Conservation (phyloP, 2,888 invertebrate species). For the Ernsta delagoae region DNA sequence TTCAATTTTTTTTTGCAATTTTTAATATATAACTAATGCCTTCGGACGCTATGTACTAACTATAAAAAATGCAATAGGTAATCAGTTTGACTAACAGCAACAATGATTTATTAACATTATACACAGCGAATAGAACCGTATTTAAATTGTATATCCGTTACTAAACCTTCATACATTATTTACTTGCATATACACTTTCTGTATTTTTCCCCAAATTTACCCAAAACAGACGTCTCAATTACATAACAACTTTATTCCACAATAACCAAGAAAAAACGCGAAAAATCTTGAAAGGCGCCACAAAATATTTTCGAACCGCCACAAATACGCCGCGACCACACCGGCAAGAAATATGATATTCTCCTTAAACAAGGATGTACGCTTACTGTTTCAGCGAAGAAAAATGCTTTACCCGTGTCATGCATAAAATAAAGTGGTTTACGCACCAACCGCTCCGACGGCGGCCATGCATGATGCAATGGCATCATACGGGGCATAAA, state of each 20-base stretch:
- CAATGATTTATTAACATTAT: no score
- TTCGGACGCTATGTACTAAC: no score
- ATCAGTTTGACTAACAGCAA: no score
- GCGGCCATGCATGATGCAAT: constrained; percentile 33
- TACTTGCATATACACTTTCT: not conserved
- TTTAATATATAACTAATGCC: no score
- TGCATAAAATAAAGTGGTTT: constrained; percentile 44
- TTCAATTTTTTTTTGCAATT: no score
- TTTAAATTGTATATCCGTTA: no score
- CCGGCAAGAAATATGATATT: constrained; percentile 63
- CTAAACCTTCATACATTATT: no score
- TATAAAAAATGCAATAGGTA: no score
- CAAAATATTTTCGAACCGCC: constrained; percentile 25
- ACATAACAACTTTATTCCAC: not conserved
- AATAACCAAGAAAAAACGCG: not conserved
- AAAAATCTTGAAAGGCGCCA: constrained; percentile 33
- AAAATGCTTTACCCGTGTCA: constrained; percentile 73
- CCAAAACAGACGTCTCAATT: not conserved
- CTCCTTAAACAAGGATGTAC: constrained; percentile 74
- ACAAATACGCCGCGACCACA: constrained; percentile 37
- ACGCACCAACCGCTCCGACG: constrained; percentile 41
- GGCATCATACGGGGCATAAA: not conserved
- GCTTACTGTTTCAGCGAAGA: constrained; percentile 64
- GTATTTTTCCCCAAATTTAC: not conserved
- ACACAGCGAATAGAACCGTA: no score